Evolutionary conservation across 1,140 invertebrate species (phyloP), one percentile per base, ranked within the genome.

Genomic region (Trachelipus rathkii): DNA sequence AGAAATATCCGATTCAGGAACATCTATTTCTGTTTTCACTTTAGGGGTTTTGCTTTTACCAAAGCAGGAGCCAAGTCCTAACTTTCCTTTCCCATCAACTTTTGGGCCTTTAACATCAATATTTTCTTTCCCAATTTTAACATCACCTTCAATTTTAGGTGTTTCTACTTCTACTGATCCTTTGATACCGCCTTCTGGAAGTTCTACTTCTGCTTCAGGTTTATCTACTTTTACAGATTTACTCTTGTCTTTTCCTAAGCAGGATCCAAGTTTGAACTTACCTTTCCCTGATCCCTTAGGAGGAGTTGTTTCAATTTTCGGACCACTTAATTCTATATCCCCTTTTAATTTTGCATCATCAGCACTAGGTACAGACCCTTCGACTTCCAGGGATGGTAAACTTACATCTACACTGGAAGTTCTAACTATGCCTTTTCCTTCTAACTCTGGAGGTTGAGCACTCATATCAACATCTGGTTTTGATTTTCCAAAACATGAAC

Each of bases 401-500:
- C 69, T 69, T 15, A 73, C 69, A 9, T 71, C n/a, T 19, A 71
- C 15, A 19, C 8, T 9, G 15, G 69, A 8, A 71, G 9, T 15
- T 21, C 23, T 23, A 6, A 71, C 15, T 21, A 9, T 6, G 13
- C 15, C 11, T 72, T 75, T 53, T 67, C 67, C 72, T 60, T 45
- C 44, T 0, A 76, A 44, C 23, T 73, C 74, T 73, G 74, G 74
- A 33, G 13, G 66, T 21, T 19, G 60, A 67, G 33, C 77, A 19
- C 75, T 66, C 46, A 60, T 19, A 13, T 60, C 50, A 19, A 78
- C 21, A 21, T 78, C 33, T 24, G 15, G 7, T 67, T 74, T 75
- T 13, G 77, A 45, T 43, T 78, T 78, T 24, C 77, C 77, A 53
- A 78, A 75, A 33, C 77, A 78, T 33, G 77, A 78, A 1, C 73